Conservation (phyloP, 2,888 invertebrate genomes). For the Chelonus formosanus region DNA sequence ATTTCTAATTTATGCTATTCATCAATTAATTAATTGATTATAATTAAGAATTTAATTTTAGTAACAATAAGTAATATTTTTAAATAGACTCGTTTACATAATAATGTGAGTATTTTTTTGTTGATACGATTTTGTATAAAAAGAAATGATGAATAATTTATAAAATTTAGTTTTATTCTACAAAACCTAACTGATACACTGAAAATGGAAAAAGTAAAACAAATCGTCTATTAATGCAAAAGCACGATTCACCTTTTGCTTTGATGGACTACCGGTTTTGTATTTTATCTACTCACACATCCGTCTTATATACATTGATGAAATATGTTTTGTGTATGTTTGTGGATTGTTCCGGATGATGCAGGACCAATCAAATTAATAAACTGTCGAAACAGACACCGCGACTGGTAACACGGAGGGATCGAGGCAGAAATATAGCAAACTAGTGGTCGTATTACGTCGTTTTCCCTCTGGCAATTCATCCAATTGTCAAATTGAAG, state of each 20-base stretch:
- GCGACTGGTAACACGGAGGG: constrained; percentile 33
- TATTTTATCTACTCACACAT: constrained; percentile 27
- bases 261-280: constrained; percentile 39
- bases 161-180: too few species aligned
- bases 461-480: constrained; percentile 53
- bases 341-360: constrained; percentile 37
- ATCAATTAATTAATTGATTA: too few species aligned
- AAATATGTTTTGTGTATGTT: constrained; percentile 23
- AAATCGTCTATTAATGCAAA: constrained; percentile 12
- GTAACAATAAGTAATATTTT: too few species aligned
- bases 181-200: background rate
- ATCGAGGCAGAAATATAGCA: constrained; percentile 28
- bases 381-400: constrained; percentile 57
- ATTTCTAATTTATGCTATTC: too few species aligned
- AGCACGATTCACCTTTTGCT: constrained; percentile 33
- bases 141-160: too few species aligned
- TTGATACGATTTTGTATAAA: too few species aligned
- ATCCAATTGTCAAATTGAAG: constrained; percentile 61
- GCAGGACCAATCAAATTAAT: constrained; percentile 63
- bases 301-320: constrained; percentile 6
- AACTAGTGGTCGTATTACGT: constrained; percentile 52
- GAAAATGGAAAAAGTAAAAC: background rate
- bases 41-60: too few species aligned
- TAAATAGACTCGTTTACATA: too few species aligned
- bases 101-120: too few species aligned